Evolutionary conservation across 2,888 invertebrate genomes (phyloP).

Genomic region (Azorinus chamasolen): DNA sequence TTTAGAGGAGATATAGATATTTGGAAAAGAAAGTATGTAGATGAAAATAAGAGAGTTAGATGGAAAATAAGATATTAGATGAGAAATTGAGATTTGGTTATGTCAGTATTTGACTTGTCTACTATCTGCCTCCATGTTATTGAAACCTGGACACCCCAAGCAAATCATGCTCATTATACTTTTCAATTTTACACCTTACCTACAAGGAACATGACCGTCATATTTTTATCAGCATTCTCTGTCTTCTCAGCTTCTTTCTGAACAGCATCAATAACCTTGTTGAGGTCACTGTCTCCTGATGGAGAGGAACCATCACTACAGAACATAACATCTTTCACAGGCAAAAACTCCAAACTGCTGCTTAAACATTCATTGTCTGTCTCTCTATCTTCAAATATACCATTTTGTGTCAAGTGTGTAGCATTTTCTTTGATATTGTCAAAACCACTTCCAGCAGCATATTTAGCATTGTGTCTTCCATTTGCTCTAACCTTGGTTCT

Average conservation of each 20-base stretch:
- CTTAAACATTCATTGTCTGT: not conserved
- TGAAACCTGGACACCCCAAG: not conserved
- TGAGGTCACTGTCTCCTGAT: slow-evolving; percentile 28
- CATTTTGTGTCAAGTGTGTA: no score
- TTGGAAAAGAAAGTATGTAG: no score
- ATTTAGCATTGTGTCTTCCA: not conserved
- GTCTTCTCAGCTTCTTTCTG: slow-evolving; percentile 43
- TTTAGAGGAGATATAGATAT: no score
- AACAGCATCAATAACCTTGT: slow-evolving; percentile 54
- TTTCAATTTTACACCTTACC: slow-evolving; percentile 44
- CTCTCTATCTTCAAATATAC: no score
- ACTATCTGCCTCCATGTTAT: no score
- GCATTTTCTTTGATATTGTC: not conserved
- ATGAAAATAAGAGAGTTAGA: no score
- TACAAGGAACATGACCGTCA: slow-evolving; percentile 58
- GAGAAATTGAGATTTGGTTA: no score
- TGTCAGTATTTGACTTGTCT: no score
- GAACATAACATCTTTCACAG: slow-evolving; percentile 40
- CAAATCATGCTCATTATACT: not conserved
- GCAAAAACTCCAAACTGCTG: slow-evolving; percentile 18
- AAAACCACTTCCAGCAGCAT: not conserved
- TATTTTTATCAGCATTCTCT: slow-evolving; percentile 52
- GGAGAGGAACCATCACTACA: slow-evolving; percentile 21
- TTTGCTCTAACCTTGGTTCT: slow-evolving; percentile 1
- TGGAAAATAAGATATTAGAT: no score